phyloP scores from a whole-genome alignment of 1,140 invertebrate genomes.

The Caenorhabditis brenneri region DNA sequence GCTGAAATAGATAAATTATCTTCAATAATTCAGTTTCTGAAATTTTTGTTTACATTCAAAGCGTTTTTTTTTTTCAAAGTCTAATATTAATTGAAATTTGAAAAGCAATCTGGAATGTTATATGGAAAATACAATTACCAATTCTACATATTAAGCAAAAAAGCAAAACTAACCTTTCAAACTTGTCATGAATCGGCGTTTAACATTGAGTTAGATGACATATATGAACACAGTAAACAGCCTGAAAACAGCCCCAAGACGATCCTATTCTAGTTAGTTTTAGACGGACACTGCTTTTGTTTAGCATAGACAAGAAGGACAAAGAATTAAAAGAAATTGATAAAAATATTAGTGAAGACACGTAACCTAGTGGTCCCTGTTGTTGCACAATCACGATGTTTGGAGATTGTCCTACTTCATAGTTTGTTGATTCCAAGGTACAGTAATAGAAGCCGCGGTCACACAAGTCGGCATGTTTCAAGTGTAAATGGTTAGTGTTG shows the following conservation, averaged over 20 bases:
- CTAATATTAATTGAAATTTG: background rate
- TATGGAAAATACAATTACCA: background rate
- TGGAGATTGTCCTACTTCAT: background rate
- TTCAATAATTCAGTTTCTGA: no score
- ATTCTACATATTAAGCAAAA: background rate
- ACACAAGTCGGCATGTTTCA: constrained; percentile 1
- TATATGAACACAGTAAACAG: background rate
- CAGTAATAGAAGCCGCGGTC: constrained; percentile 49
- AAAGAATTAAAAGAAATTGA: background rate
- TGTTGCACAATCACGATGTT: constrained; percentile 40
- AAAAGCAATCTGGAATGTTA: background rate
- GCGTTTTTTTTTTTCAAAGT: background rate
- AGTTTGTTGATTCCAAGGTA: constrained; percentile 40
- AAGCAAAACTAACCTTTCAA: background rate
- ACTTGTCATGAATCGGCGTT: background rate
- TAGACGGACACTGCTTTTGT: background rate
- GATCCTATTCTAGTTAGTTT: background rate
- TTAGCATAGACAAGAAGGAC: constrained; percentile 20
- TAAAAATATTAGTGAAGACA: background rate
- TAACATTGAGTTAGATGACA: background rate
- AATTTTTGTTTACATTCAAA: no score
- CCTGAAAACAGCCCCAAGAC: background rate
- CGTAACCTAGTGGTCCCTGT: constrained; percentile 29
- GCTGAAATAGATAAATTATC: background rate
- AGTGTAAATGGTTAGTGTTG: background rate